Conservation (phyloP, 2,797 vertebrate genomes). For the Bovichtus diacanthus region DNA sequence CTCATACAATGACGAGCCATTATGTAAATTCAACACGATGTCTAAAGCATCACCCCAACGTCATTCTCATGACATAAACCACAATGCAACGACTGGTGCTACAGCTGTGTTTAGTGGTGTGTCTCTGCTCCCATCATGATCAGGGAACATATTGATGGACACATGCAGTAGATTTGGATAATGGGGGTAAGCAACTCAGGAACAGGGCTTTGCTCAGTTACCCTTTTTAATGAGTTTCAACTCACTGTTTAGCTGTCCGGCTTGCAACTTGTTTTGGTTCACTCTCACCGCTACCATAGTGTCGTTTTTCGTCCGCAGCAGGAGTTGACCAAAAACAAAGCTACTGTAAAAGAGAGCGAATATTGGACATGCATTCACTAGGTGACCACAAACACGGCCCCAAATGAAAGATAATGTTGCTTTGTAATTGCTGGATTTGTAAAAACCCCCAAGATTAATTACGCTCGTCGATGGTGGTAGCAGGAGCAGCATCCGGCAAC, state of each 20-base stretch:
- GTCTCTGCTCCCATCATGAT: constrained; percentile 16
- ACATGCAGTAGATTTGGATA: constrained; percentile 16
- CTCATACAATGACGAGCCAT: neutral
- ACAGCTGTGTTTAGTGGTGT: constrained; percentile 9
- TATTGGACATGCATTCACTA: neutral
- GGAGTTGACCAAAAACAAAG: neutral
- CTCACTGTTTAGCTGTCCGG: neutral
- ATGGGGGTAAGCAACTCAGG: neutral
- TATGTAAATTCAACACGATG: constrained; percentile 15
- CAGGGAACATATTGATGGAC: constrained; percentile 13
- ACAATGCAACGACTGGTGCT: neutral
- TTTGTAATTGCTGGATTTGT: neutral
- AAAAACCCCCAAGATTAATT: neutral
- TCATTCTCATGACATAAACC: constrained; percentile 4
- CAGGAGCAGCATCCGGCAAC: neutral
- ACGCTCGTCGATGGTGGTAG: neutral
- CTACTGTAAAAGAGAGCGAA: neutral
- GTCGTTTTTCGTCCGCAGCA: neutral
- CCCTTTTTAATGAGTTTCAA: neutral
- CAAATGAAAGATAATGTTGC: neutral
- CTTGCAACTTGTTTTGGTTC: neutral
- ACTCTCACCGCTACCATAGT: no score
- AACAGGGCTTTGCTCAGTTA: neutral
- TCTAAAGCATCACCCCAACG: constrained; percentile 12
- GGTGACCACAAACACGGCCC: neutral